phyloP scores from a whole-genome alignment of 2,888 invertebrate species.

The Pogonocherus hispidulus region DNA sequence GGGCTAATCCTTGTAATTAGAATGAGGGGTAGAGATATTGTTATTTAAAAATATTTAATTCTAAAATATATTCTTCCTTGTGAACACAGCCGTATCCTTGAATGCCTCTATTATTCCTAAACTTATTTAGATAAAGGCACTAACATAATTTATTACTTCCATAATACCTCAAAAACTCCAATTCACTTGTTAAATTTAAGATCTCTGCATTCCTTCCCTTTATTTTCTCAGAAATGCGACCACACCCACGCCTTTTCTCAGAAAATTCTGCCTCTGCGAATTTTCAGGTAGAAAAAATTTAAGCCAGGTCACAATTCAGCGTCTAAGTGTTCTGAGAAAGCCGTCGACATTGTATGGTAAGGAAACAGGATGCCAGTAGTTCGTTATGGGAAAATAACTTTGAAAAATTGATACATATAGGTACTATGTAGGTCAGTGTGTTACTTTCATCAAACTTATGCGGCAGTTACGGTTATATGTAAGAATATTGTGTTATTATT shows the following conservation, averaged over 20 bases:
- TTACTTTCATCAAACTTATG: neutral
- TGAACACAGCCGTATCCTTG: too few relatives aligned
- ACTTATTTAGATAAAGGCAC: slow-evolving; percentile 6
- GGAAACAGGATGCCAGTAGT: slow-evolving; percentile 5
- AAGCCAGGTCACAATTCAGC: neutral
- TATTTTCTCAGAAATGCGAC: slow-evolving; percentile 14
- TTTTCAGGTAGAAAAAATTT: slow-evolving; percentile 18
- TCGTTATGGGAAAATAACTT: neutral
- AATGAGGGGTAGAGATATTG: too few relatives aligned
- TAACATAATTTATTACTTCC: neutral
- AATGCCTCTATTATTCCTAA: too few relatives aligned
- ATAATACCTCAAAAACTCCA: neutral
- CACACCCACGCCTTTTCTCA: neutral
- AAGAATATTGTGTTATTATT: neutral
- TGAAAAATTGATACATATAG: neutral
- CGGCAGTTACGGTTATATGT: neutral
- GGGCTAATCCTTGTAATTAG: too few relatives aligned
- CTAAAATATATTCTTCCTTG: too few relatives aligned
- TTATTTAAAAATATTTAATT: too few relatives aligned
- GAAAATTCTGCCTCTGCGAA: neutral
- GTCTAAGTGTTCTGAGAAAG: neutral
- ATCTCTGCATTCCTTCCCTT: neutral
- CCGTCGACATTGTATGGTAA: slow-evolving; percentile 10
- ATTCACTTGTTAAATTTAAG: slow-evolving; percentile 1
- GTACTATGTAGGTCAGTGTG: slow-evolving; percentile 6